A percentile compares a stretch with the other conserved stretches of the same genome.
Conservation (phyloP, 1,140 invertebrate genomes). For the Colletes gigas region DNA sequence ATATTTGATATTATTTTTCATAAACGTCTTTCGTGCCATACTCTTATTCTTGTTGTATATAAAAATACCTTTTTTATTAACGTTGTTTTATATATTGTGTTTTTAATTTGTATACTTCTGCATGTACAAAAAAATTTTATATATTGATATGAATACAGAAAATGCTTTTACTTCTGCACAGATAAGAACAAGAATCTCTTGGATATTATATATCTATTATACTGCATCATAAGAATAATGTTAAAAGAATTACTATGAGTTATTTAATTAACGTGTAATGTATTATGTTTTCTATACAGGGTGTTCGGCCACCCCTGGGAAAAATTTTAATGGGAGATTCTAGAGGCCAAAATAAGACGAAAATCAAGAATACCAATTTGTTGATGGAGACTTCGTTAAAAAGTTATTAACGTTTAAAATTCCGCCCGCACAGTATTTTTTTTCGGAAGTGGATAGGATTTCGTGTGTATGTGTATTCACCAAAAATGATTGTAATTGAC, state of each 20-base stretch:
- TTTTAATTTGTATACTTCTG: conserved; percentile 7
- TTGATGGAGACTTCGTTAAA: too few relatives aligned
- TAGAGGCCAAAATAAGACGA: too few relatives aligned
- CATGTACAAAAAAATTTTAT: conserved; percentile 21
- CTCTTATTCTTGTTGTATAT: conserved; percentile 37
- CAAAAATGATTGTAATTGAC: too few relatives aligned
- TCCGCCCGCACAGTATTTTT: too few relatives aligned
- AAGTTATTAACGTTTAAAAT: too few relatives aligned
- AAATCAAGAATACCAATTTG: too few relatives aligned
- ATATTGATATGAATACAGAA: conserved; percentile 22
- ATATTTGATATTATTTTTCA: conserved; percentile 48
- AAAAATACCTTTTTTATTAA: conserved; percentile 31
- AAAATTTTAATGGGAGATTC: too few relatives aligned
- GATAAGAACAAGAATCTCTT: conserved; percentile 16
- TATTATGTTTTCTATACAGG: conserved; percentile 37
- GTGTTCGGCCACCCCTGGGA: too few relatives aligned
- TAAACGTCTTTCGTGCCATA: conserved; percentile 58
- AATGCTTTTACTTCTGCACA: conserved; percentile 42
- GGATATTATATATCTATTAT: conserved; percentile 3
- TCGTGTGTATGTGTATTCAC: too few relatives aligned
- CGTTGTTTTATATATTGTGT: conserved; percentile 15
- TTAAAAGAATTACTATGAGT: conserved; percentile 11
- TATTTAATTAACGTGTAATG: conserved; percentile 20
- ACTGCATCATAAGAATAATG: conserved; percentile 16
- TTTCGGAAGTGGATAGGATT: too few relatives aligned